phyloP scores from a whole-genome alignment of 2,888 invertebrate species.

The Fragum whitleyi region DNA sequence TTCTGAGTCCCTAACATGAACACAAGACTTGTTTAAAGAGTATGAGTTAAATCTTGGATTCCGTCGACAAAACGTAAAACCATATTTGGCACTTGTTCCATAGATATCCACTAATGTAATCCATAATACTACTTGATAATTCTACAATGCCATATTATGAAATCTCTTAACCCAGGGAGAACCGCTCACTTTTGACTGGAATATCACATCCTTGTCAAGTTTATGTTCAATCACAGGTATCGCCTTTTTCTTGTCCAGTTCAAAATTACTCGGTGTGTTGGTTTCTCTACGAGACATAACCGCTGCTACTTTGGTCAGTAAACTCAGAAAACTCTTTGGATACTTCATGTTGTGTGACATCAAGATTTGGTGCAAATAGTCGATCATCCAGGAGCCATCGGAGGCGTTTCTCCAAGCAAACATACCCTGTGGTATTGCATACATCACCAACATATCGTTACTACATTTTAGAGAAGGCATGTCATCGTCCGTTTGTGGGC shows the following conservation, averaged over 20 bases:
- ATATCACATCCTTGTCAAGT: constrained; percentile 52
- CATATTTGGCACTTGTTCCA: too few relatives aligned
- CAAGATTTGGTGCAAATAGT: constrained; percentile 51
- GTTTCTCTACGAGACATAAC: constrained; percentile 48
- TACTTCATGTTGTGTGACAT: constrained; percentile 47
- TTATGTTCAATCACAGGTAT: constrained; percentile 61
- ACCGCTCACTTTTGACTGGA: constrained; percentile 36
- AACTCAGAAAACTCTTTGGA: constrained; percentile 44
- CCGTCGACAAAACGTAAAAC: too few relatives aligned
- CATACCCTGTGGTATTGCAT: constrained; percentile 57
- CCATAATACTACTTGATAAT: too few relatives aligned
- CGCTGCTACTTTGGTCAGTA: constrained; percentile 46
- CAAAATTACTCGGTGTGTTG: constrained; percentile 35
- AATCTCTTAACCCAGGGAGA: constrained; percentile 25
- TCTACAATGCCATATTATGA: constrained; percentile 10
- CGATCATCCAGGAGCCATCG: constrained; percentile 63
- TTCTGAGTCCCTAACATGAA: too few relatives aligned
- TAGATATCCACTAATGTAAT: too few relatives aligned
- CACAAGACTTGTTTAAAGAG: too few relatives aligned
- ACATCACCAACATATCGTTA: constrained; percentile 62
- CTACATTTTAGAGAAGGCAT: constrained; percentile 53
- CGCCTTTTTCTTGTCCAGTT: constrained; percentile 49
- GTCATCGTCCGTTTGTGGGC: constrained; percentile 39
- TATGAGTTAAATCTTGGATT: too few relatives aligned
- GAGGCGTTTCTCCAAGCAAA: constrained; percentile 59